A percentile compares a stretch with the other conserved stretches of the same genome.
Conservation (phyloP, 2,113 vertebrate genomes). For the Chrysochloris asiatica region DNA sequence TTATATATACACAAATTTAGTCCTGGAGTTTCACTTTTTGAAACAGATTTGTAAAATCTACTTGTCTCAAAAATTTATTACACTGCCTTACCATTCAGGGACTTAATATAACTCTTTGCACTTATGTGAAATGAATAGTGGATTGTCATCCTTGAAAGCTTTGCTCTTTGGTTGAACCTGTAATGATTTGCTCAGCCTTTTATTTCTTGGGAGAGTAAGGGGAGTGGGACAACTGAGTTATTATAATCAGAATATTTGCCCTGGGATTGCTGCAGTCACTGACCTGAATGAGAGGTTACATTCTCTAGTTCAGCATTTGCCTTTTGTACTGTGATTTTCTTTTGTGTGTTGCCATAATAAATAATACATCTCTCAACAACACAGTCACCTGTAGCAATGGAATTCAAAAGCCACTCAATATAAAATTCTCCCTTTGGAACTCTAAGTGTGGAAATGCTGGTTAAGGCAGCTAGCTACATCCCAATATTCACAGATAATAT, state of each 20-base stretch:
- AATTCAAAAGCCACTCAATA: constrained; percentile 56
- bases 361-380: constrained; percentile 47
- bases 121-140: constrained; percentile 4
- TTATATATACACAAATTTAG: not conserved
- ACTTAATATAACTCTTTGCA: not conserved
- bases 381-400: not conserved
- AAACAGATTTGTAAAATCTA: constrained; percentile 30
- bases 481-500: constrained; percentile 49
- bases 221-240: not conserved
- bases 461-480: not conserved
- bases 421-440: constrained; percentile 49
- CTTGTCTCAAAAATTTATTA: not conserved
- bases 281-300: not conserved
- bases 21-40: not conserved
- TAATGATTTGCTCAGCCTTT: constrained; percentile 59
- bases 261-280: constrained; percentile 47
- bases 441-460: not conserved
- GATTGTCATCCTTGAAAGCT: constrained; percentile 37
- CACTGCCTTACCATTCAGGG: not conserved
- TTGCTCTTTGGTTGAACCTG: constrained; percentile 58
- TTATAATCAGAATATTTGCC: constrained; percentile 56
- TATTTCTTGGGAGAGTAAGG: constrained; percentile 41
- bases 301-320: constrained; percentile 46
- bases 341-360: constrained; percentile 57
- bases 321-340: constrained; percentile 60